A percentile compares a stretch with the other conserved stretches of the same genome.
These are phyloP conservation scores for Craseonycteris thonglongyai DNA, from an alignment of 2,113 vertebrate species.

Conservation along the genomic window DNA sequence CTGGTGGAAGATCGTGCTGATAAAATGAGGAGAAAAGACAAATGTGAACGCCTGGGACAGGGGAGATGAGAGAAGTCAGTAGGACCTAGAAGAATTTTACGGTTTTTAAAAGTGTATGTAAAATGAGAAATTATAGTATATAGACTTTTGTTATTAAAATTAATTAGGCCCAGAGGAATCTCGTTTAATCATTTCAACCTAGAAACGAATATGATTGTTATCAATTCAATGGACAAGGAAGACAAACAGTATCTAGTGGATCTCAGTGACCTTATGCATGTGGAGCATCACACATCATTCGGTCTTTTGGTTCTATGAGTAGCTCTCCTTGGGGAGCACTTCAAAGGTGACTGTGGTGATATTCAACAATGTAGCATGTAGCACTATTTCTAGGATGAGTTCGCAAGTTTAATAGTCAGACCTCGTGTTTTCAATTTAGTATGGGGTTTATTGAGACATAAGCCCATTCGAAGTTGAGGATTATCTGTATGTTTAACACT, in stretches of 20 bases:
- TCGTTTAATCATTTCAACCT: not conserved
- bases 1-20: rapidly evolving
- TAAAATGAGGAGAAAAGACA: not conserved
- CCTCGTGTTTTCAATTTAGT: not conserved
- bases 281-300: no score
- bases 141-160: not conserved
- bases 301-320: no score
- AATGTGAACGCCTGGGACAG: not conserved
- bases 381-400: no score
- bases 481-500: not conserved
- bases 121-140: not conserved
- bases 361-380: no score
- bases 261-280: no score
- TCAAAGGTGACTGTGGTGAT: no score
- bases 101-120: not conserved
- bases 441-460: not conserved
- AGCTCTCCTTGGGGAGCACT: no score
- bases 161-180: not conserved
- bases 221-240: not conserved
- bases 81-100: not conserved
- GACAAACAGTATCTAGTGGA: not conserved
- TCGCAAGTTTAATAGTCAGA: no score
- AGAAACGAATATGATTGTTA: not conserved
- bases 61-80: not conserved
- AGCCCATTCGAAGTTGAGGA: not conserved